A percentile compares a stretch with the other conserved stretches of the same genome.
phyloP scores from a whole-genome alignment of 1,140 invertebrate genomes.

The Drosophila teissieri region DNA sequence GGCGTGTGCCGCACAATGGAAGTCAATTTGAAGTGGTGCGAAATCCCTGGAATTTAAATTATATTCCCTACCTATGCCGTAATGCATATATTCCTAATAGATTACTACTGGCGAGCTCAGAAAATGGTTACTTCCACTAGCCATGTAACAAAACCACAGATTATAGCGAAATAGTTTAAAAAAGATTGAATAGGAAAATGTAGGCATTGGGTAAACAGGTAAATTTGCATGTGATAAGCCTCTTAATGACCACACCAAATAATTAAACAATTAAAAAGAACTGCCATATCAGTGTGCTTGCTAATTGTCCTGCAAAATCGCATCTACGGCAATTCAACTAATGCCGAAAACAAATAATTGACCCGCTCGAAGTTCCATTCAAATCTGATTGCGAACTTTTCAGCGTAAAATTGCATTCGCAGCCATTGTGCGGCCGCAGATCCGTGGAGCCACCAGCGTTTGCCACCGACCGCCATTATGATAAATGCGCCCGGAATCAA shows the following conservation, averaged over 20 bases:
- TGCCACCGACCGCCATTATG: slow-evolving; percentile 56
- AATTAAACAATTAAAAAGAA: not conserved
- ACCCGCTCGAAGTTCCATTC: slow-evolving; percentile 31
- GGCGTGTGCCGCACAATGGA: slow-evolving; percentile 58
- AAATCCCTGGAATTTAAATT: slow-evolving; percentile 62
- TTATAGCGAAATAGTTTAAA: too few species aligned
- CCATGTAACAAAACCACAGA: too few species aligned
- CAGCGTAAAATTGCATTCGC: slow-evolving; percentile 70
- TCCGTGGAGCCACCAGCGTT: slow-evolving; percentile 21
- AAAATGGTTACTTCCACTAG: not conserved
- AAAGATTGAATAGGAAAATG: too few species aligned
- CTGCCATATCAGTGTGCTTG: not conserved
- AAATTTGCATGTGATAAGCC: too few species aligned
- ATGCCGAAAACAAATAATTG: slow-evolving; percentile 49
- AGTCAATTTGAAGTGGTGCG: slow-evolving; percentile 51
- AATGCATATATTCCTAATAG: slow-evolving; percentile 1
- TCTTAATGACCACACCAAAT: not conserved
- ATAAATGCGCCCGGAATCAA: slow-evolving; percentile 74
- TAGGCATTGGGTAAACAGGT: too few species aligned
- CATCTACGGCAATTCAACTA: slow-evolving; percentile 33
- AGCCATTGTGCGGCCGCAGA: slow-evolving; percentile 40
- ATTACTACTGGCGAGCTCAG: not conserved
- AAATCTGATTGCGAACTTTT: slow-evolving; percentile 69
- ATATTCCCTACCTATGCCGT: slow-evolving; percentile 18
- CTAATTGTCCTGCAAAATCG: not conserved